Evolutionary conservation across 2,888 invertebrate species (phyloP).

Genomic region (Cantharis lateralis): DNA sequence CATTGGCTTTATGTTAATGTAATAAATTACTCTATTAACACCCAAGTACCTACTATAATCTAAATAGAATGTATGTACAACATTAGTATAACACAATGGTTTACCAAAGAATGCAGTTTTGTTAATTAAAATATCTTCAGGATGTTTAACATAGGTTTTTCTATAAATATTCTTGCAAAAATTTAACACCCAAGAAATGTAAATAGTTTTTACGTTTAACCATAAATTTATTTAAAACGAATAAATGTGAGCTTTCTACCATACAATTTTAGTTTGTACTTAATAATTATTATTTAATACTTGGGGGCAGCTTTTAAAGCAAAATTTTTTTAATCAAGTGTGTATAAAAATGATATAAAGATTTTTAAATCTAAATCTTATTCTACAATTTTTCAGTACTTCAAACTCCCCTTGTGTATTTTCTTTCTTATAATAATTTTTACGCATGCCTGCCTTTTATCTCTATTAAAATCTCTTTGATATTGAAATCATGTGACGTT

Average conservation of each 20-base stretch:
- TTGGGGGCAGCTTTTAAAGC: neutral
- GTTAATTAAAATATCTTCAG: neutral
- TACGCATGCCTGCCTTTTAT: constrained; percentile 56
- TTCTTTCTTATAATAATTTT: constrained; percentile 56
- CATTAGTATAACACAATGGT: neutral
- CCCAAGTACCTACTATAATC: neutral
- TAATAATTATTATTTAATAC: neutral
- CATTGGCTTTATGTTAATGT: neutral
- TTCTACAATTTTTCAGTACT: constrained; percentile 46
- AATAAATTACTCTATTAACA: neutral
- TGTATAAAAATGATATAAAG: neutral
- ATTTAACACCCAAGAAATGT: neutral
- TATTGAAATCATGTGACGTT: constrained; percentile 58
- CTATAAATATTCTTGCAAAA: neutral
- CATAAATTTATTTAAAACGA: too few relatives aligned
- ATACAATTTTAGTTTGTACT: too few relatives aligned
- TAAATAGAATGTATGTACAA: neutral
- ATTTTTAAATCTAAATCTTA: constrained; percentile 44
- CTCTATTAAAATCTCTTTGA: constrained; percentile 58
- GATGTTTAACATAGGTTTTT: neutral
- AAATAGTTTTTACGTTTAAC: too few relatives aligned
- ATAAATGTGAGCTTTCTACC: too few relatives aligned
- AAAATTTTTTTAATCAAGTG: neutral
- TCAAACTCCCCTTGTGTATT: constrained; percentile 44
- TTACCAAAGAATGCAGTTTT: neutral